These are phyloP conservation scores for Hyposoter dolosus DNA, from an alignment of 2,888 invertebrate species.

Conservation along the genomic window DNA sequence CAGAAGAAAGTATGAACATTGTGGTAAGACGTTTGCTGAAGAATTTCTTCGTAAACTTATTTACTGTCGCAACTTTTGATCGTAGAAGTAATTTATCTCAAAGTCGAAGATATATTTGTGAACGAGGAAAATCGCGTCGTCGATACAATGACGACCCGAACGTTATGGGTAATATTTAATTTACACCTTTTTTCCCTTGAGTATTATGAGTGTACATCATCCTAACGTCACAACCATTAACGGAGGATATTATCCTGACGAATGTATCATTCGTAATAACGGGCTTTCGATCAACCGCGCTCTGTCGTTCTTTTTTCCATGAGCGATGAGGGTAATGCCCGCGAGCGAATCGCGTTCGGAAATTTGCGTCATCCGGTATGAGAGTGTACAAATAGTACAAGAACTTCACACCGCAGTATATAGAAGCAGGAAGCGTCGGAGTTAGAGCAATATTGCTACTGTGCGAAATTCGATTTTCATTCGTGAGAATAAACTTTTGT, in stretches of 20 bases:
- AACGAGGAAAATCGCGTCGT: not conserved
- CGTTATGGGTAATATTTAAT: not conserved
- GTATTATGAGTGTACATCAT: not conserved
- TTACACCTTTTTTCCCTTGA: not conserved
- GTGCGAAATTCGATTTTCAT: not conserved
- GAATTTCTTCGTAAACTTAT: no score
- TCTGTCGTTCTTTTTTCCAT: slow-evolving; percentile 3
- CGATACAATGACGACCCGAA: not conserved
- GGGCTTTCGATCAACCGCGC: slow-evolving; percentile 14
- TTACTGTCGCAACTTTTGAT: not conserved
- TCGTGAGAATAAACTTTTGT: not conserved
- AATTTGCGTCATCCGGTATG: slow-evolving; percentile 13
- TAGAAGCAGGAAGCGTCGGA: not conserved
- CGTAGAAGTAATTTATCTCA: not conserved
- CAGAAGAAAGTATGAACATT: not conserved
- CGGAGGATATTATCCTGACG: slow-evolving; percentile 2
- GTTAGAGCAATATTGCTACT: slow-evolving; percentile 1
- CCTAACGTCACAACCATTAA: not conserved
- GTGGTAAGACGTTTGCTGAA: not conserved
- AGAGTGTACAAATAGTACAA: slow-evolving; percentile 6
- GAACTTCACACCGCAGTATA: not conserved
- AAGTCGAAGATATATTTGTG: not conserved
- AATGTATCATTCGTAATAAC: slow-evolving; percentile 21
- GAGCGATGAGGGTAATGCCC: slow-evolving; percentile 6
- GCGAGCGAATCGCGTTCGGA: not conserved